Percentiles rank a stretch among this genome's conserved stretches.
Conservation (phyloP, 2,888 invertebrate species). For the Ethmia dodecea region DNA sequence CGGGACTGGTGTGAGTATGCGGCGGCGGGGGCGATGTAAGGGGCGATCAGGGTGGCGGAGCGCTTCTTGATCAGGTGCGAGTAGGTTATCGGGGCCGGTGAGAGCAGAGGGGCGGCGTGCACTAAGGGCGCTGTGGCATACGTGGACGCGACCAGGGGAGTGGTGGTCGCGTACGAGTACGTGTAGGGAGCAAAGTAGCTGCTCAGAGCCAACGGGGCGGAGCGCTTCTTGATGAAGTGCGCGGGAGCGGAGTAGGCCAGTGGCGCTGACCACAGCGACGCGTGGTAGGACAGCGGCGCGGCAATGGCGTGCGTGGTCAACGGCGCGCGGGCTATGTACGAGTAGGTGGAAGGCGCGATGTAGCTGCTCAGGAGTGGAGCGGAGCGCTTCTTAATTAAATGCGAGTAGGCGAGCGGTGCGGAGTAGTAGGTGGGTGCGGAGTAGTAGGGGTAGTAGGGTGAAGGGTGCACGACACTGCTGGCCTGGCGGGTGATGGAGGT, state of each 20-base stretch:
- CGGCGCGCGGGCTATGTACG: constrained; percentile 11
- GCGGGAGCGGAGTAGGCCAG: constrained; percentile 24
- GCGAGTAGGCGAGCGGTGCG: constrained; percentile 33
- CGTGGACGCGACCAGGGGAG: constrained; percentile 29
- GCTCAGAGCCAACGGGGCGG: constrained; percentile 20
- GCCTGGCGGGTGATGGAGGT: constrained; percentile 53
- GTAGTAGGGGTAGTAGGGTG: constrained; percentile 40
- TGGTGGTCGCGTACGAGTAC: constrained; percentile 21
- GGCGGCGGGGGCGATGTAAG: constrained; percentile 30
- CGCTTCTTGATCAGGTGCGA: constrained; percentile 15
- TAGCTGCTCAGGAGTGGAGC: constrained; percentile 16
- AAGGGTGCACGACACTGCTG: constrained; percentile 63
- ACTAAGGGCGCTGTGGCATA: constrained; percentile 24
- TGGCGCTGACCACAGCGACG: constrained; percentile 8
- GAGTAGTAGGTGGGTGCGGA: constrained; percentile 39
- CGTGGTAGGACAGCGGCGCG: constrained; percentile 17
- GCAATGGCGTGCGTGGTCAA: constrained; percentile 16
- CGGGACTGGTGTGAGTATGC: constrained; percentile 41
- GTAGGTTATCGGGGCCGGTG: constrained; percentile 14
- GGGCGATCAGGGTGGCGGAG: constrained; percentile 25
- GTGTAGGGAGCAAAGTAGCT: constrained; percentile 23
- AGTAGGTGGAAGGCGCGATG: constrained; percentile 29
- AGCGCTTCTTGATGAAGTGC: constrained; percentile 48
- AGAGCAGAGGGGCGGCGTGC: constrained; percentile 23
- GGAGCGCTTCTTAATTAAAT: constrained; percentile 24